These are phyloP conservation scores for Tethya wilhelma DNA, from an alignment of 37 sponge, comb jelly and placozoan genomes.

Conservation along the genomic window DNA sequence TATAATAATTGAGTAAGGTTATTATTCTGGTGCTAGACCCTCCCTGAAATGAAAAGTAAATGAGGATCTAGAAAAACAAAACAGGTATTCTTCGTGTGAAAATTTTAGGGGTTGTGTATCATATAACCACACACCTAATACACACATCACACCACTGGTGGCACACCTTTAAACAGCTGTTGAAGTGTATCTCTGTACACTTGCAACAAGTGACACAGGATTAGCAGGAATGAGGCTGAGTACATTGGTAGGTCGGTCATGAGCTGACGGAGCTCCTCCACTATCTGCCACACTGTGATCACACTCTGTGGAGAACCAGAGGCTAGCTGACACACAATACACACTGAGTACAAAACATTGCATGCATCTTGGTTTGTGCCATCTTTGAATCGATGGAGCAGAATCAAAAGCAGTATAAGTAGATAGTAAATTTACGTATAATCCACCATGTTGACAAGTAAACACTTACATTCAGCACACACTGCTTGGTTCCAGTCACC, in stretches of 20 bases:
- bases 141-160: neutral
- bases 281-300: constrained; percentile 71
- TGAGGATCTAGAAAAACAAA: neutral
- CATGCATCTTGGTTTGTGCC: no score
- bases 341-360: no score
- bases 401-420: no score
- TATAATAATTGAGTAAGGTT: no score
- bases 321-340: no score
- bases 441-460: no score
- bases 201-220: constrained; percentile 59
- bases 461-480: constrained; percentile 51
- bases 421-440: no score
- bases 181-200: constrained; percentile 55
- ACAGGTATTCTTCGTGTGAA: neutral
- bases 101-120: neutral
- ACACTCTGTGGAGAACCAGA: constrained; percentile 89
- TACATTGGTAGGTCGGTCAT: constrained; percentile 85
- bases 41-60: no score
- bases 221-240: constrained; percentile 73
- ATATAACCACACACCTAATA: neutral
- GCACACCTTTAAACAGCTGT: constrained; percentile 69
- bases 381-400: no score
- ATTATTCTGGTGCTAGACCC: no score
- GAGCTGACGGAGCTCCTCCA: constrained; percentile 76
- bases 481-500: constrained; percentile 40